A percentile compares a stretch with the other conserved stretches of the same genome.
These are phyloP conservation scores for Actenoides lindsayi DNA, from an alignment of 2,113 vertebrate genomes.

Conservation along the genomic window DNA sequence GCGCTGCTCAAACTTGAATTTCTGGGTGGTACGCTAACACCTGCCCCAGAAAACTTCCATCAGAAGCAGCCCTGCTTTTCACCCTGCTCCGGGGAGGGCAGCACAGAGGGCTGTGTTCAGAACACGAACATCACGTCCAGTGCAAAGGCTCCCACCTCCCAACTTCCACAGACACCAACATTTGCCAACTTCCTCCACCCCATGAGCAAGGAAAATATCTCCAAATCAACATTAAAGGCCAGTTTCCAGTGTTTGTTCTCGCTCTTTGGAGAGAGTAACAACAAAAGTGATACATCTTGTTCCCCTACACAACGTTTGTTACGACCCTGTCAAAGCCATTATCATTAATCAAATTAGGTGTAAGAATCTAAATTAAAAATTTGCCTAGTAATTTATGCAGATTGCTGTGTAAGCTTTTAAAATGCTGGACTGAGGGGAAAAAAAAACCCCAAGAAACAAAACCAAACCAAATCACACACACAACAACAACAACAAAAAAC, in stretches of 20 bases:
- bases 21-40: background rate
- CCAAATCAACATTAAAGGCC: background rate
- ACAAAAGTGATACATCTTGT: background rate
- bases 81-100: background rate
- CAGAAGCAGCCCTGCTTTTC: background rate
- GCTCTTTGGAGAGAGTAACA: background rate
- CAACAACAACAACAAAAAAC: background rate
- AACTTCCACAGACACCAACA: background rate
- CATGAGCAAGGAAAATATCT: background rate
- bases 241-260: background rate
- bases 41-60: background rate
- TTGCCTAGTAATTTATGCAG: slow-evolving; percentile 44
- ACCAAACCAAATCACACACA: background rate
- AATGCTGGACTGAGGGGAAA: background rate
- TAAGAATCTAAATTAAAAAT: slow-evolving; percentile 2
- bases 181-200: background rate
- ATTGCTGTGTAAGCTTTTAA: slow-evolving; percentile 45
- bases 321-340: background rate
- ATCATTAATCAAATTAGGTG: slow-evolving; percentile 41
- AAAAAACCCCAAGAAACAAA: background rate
- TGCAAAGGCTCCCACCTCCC: background rate
- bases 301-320: background rate
- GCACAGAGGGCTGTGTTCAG: fast-evolving
- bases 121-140: fast-evolving
- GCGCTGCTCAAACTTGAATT: background rate